phyloP scores from a whole-genome alignment of 2,888 invertebrate genomes.

The Dasypogon diadema region DNA sequence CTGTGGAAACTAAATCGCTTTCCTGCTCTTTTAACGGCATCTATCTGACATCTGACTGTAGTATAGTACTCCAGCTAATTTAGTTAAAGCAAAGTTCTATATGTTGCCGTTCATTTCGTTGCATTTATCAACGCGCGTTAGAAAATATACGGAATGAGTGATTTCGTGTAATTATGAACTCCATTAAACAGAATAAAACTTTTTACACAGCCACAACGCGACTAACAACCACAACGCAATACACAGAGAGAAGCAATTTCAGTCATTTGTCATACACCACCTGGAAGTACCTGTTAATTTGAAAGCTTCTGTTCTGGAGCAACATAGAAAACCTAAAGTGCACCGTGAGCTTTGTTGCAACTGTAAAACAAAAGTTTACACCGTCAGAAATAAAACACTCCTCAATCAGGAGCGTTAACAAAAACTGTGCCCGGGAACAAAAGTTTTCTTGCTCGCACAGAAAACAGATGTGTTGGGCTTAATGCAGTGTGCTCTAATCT shows the following conservation, averaged over 20 bases:
- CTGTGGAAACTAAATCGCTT: too few species aligned
- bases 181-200: constrained; percentile 28
- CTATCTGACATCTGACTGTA: too few species aligned
- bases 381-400: constrained; percentile 33
- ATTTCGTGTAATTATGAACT: constrained; percentile 16
- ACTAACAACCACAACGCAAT: background rate
- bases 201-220: background rate
- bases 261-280: constrained; percentile 25
- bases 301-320: background rate
- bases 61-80: too few species aligned
- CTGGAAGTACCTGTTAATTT: background rate
- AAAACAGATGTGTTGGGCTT: constrained; percentile 18
- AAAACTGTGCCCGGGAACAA: background rate
- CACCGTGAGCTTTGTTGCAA: constrained; percentile 4
- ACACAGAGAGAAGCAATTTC: constrained; percentile 7
- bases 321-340: background rate
- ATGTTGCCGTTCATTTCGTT: too few species aligned
- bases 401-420: constrained; percentile 24
- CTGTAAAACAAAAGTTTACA: constrained; percentile 33
- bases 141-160: background rate
- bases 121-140: too few species aligned
- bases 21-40: too few species aligned
- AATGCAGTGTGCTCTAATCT: constrained; percentile 21
- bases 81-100: too few species aligned
- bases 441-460: constrained; percentile 7